Conservation (phyloP, 1,140 invertebrate genomes). For the honey bee (Apis mellifera) region DNA sequence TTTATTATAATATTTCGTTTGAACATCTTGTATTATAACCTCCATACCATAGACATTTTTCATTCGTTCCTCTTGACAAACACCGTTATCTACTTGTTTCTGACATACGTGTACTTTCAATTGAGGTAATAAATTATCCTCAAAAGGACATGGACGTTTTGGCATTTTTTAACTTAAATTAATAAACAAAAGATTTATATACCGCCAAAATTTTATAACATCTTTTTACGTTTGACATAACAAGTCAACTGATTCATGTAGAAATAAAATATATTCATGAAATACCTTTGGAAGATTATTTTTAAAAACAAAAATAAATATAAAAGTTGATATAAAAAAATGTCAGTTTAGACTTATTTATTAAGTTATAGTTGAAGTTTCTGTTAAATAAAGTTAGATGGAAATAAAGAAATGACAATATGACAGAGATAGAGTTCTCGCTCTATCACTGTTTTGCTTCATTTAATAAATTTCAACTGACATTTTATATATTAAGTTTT, state of each 20-base stretch:
- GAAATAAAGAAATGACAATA: too few relatives aligned
- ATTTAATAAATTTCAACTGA: too few relatives aligned
- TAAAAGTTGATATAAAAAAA: too few relatives aligned
- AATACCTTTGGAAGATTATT: too few relatives aligned
- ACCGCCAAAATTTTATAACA: neutral
- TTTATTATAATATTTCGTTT: neutral
- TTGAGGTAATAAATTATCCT: conserved; percentile 66
- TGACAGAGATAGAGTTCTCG: too few relatives aligned
- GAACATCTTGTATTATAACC: conserved; percentile 12
- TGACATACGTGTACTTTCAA: conserved; percentile 69
- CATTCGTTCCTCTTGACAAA: conserved; percentile 64
- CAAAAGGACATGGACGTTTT: conserved; percentile 72
- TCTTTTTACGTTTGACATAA: neutral
- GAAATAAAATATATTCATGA: too few relatives aligned
- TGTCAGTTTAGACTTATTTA: too few relatives aligned
- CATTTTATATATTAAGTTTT: too few relatives aligned
- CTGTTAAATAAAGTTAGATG: too few relatives aligned
- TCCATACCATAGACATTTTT: conserved; percentile 70
- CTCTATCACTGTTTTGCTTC: too few relatives aligned
- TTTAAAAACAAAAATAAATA: too few relatives aligned
- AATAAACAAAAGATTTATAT: neutral
- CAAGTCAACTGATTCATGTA: neutral
- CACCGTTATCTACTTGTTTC: conserved; percentile 66
- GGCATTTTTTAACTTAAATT: conserved; percentile 56
- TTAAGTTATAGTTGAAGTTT: too few relatives aligned